Conservation (phyloP, 2,797 vertebrate genomes). For the Leptoclinus maculatus region DNA sequence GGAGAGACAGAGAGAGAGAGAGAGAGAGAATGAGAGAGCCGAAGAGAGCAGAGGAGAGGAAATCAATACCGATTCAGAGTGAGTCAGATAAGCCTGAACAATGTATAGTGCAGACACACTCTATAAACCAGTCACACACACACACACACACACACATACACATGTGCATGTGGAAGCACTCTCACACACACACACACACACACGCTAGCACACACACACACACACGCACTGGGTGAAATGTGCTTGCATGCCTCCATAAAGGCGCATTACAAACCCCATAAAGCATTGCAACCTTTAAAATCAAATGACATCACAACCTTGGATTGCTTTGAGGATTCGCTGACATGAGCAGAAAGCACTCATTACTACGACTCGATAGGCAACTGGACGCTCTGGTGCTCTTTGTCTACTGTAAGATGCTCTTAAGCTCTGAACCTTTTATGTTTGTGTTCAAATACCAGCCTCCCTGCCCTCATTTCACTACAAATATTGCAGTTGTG, state of each 20-base stretch:
- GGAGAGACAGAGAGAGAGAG: constrained; percentile 65
- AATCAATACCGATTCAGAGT: constrained; percentile 90
- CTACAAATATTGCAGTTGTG: neutral
- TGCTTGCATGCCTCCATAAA: constrained; percentile 70
- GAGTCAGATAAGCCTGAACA: constrained; percentile 89
- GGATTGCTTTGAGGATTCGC: constrained; percentile 79
- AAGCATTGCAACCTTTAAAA: constrained; percentile 83
- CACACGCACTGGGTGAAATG: constrained; percentile 50
- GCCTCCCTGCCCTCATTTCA: constrained; percentile 12
- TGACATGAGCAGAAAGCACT: constrained; percentile 79
- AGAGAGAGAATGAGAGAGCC: constrained; percentile 66
- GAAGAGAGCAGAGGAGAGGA: constrained; percentile 84
- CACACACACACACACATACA: constrained; percentile 34
- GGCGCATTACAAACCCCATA: constrained; percentile 80
- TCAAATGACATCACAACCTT: constrained; percentile 83
- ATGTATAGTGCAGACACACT: constrained; percentile 87
- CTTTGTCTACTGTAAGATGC: constrained; percentile 67
- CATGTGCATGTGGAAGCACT: constrained; percentile 46
- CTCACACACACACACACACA: neutral
- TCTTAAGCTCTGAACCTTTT: constrained; percentile 32
- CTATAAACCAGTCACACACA: constrained; percentile 83
- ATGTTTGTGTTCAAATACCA: constrained; percentile 23
- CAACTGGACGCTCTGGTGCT: constrained; percentile 58
- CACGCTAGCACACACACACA: constrained; percentile 20
- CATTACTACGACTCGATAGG: constrained; percentile 69